phyloP scores from a whole-genome alignment of 2,797 vertebrate species.

The Amblyopsis hoosieri region DNA sequence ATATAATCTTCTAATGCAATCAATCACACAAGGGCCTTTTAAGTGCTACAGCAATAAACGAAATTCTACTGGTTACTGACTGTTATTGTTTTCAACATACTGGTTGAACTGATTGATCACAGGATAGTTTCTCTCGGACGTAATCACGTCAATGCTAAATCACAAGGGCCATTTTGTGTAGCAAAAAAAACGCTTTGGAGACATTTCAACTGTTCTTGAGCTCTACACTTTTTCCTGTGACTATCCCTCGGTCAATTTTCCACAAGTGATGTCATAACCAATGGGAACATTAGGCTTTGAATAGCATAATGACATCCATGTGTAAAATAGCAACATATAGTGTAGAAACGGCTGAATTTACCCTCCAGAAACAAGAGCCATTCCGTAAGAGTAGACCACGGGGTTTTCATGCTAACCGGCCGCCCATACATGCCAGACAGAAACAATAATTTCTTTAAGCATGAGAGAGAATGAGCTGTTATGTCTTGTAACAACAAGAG shows the following conservation, averaged over 20 bases:
- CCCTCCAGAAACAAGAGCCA: constrained; percentile 63
- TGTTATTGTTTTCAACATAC: constrained; percentile 21
- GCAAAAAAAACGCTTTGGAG: constrained; percentile 5
- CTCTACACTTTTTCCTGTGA: constrained; percentile 55
- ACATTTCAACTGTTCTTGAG: constrained; percentile 48
- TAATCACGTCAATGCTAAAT: constrained; percentile 47
- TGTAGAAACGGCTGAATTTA: constrained; percentile 63
- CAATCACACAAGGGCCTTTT: constrained; percentile 41
- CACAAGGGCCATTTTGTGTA: constrained; percentile 39
- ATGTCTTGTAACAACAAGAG: constrained; percentile 69
- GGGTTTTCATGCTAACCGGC: constrained; percentile 64
- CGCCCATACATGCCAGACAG: constrained; percentile 61
- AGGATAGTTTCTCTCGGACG: constrained; percentile 22
- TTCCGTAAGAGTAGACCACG: constrained; percentile 56
- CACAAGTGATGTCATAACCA: constrained; percentile 69
- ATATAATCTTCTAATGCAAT: constrained; percentile 49
- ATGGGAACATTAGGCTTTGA: constrained; percentile 68
- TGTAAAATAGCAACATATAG: constrained; percentile 66
- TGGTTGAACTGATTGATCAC: constrained; percentile 31
- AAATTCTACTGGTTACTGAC: constrained; percentile 29
- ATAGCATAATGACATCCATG: constrained; percentile 66
- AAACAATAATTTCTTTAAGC: constrained; percentile 60
- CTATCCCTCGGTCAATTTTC: constrained; percentile 57
- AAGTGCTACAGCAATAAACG: constrained; percentile 30
- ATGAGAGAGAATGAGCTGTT: constrained; percentile 59